These are phyloP conservation scores for Calliopum simillimum DNA, from an alignment of 2,888 invertebrate genomes.

Conservation along the genomic window DNA sequence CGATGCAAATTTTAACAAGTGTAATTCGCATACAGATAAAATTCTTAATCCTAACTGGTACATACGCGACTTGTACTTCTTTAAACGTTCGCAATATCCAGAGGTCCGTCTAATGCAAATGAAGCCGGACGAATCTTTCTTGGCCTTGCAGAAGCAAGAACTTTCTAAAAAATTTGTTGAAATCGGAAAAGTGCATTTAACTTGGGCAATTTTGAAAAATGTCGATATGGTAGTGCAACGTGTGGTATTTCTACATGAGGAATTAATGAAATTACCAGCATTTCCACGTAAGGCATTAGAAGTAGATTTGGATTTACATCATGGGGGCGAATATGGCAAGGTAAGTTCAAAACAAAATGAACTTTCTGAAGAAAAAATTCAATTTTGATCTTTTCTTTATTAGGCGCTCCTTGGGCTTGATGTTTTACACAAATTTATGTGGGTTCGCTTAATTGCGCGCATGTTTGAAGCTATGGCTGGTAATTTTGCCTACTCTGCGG, in stretches of 20 bases:
- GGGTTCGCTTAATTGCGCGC: conserved; percentile 94
- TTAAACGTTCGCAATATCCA: conserved; percentile 97
- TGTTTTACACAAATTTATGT: conserved; percentile 98
- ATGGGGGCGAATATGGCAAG: conserved; percentile 89
- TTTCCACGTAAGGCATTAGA: conserved; percentile 98
- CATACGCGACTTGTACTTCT: conserved; percentile 95
- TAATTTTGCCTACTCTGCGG: conserved; percentile 95
- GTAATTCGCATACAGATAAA: conserved; percentile 76
- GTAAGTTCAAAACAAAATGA: conserved; percentile 66
- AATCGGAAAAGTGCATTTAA: conserved; percentile 92
- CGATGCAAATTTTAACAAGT: not conserved
- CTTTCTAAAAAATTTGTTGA: conserved; percentile 95
- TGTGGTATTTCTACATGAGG: conserved; percentile 98
- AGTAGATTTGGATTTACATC: conserved; percentile 92
- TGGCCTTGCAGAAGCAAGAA: conserved; percentile 90
- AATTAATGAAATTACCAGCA: conserved; percentile 97
- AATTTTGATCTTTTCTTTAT: not conserved
- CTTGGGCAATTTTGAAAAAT: conserved; percentile 92
- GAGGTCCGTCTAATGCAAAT: conserved; percentile 94
- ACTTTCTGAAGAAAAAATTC: not conserved
- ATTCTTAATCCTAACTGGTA: conserved; percentile 96
- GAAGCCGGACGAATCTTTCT: conserved; percentile 91
- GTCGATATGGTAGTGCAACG: conserved; percentile 97
- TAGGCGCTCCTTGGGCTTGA: conserved; percentile 91
- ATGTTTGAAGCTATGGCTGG: conserved; percentile 99